Evolutionary conservation across 2,113 vertebrate genomes (phyloP).

Genomic region (Nycticebus coucang): DNA sequence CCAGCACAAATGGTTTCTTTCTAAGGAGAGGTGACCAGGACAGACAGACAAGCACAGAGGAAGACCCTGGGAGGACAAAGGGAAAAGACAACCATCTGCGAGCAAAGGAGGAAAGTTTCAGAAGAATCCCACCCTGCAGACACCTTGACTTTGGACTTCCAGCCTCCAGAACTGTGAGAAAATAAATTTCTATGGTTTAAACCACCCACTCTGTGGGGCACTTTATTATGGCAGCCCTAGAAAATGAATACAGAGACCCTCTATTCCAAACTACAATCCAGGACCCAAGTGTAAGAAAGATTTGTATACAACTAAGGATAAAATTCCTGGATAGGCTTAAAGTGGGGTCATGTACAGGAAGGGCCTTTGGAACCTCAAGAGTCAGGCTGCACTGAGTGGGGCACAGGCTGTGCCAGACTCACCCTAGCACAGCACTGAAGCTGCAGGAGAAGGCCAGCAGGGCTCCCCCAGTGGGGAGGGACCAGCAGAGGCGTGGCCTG

Average conservation of each 20-base stretch:
- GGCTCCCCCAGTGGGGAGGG: fast-evolving
- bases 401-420: no score
- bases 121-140: background rate
- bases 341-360: background rate
- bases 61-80: fast-evolving
- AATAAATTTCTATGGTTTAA: background rate
- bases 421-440: background rate
- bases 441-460: background rate
- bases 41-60: background rate
- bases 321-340: background rate
- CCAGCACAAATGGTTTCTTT: background rate
- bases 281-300: background rate
- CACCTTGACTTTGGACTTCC: background rate
- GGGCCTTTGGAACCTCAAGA: background rate
- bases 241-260: background rate
- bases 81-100: background rate
- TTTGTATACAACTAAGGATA: background rate
- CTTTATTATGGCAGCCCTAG: background rate
- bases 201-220: background rate
- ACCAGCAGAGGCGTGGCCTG: background rate
- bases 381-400: background rate
- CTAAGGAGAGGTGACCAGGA: background rate
- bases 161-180: background rate
- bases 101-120: background rate
- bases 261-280: background rate